Evolutionary conservation across 2,113 vertebrate genomes (phyloP).

Genomic region (Clarias batrachus): DNA sequence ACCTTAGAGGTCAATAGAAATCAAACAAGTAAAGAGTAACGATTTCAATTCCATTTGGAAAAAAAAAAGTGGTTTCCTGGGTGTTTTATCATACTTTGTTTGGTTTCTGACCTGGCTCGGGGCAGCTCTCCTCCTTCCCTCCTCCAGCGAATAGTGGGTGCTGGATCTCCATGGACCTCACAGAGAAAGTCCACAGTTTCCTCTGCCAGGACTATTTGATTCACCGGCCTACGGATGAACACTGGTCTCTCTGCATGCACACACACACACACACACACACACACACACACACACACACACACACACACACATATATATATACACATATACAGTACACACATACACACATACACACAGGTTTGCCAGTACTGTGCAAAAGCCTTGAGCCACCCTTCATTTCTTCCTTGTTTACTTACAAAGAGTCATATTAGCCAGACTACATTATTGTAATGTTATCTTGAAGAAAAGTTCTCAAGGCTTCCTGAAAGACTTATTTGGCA

Average conservation of each 20-base stretch:
- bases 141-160: constrained; percentile 92
- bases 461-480: too few species aligned
- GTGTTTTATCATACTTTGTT: not conserved
- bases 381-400: too few species aligned
- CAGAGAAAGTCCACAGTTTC: constrained; percentile 92
- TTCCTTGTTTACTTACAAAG: too few species aligned
- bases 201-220: constrained; percentile 90
- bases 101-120: constrained; percentile 80
- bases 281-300: not conserved
- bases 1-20: not conserved
- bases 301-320: not conserved
- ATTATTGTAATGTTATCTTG: too few species aligned
- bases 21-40: not conserved
- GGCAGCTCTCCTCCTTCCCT: constrained; percentile 91
- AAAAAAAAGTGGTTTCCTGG: not conserved
- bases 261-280: not conserved
- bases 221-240: constrained; percentile 90
- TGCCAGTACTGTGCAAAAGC: too few species aligned
- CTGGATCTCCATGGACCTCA: constrained; percentile 91
- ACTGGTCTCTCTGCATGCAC: constrained; percentile 80
- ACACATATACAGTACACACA: too few species aligned
- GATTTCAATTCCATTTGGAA: not conserved
- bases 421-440: too few species aligned
- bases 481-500: too few species aligned
- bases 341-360: too few species aligned